A percentile compares a stretch with the other conserved stretches of the same genome.
Conservation (phyloP, 2,888 invertebrate species). For the Busseola fusca region DNA sequence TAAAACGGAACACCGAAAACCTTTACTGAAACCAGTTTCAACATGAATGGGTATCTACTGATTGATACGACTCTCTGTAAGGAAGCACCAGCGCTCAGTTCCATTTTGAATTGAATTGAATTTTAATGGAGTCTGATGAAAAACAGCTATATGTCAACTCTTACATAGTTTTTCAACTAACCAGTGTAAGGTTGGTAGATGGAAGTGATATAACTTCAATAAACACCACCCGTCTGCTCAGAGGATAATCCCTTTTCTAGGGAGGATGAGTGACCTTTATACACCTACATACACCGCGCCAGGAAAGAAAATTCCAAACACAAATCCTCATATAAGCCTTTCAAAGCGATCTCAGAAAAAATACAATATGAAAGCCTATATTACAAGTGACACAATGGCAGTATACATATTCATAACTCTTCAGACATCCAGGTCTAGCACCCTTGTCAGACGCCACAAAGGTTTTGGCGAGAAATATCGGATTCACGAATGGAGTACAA, state of each 20-base stretch:
- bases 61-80: conserved; percentile 4
- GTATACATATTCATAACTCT: conserved; percentile 56
- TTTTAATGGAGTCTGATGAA: too few species aligned
- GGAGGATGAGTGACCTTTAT: neutral
- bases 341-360: conserved; percentile 36
- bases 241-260: neutral
- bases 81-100: too few species aligned
- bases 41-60: neutral
- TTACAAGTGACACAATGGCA: conserved; percentile 46
- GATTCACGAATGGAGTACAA: conserved; percentile 30
- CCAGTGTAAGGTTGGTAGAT: too few species aligned
- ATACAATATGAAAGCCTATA: conserved; percentile 40
- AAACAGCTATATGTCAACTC: too few species aligned
- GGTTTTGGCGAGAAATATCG: conserved; percentile 48
- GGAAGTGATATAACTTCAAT: too few species aligned
- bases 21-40: neutral
- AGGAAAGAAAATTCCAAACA: conserved; percentile 19
- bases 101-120: too few species aligned
- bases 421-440: conserved; percentile 45
- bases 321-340: conserved; percentile 25
- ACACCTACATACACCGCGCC: neutral
- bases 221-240: neutral
- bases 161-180: too few species aligned
- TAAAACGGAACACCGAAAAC: neutral
- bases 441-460: conserved; percentile 59